Conservation (phyloP, 2,888 invertebrate species). For the Drosophila mercatorum region DNA sequence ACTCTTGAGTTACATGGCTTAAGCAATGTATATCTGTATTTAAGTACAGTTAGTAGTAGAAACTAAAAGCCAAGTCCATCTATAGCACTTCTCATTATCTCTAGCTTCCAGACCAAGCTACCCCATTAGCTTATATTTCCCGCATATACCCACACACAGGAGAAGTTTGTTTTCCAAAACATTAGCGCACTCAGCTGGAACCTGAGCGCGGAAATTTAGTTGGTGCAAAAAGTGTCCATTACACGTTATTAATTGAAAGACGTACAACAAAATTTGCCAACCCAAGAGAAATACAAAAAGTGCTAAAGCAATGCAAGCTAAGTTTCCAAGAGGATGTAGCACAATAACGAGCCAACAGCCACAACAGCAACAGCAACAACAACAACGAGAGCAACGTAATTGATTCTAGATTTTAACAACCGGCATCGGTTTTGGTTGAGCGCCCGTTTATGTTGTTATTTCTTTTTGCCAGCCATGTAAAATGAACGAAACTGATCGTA, state of each 20-base stretch:
- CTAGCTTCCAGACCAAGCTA: background rate
- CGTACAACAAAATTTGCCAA: constrained; percentile 38
- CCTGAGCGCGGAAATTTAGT: constrained; percentile 55
- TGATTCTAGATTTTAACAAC: constrained; percentile 70
- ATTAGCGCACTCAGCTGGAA: constrained; percentile 73
- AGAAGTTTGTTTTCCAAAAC: constrained; percentile 30
- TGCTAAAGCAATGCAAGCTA: constrained; percentile 24
- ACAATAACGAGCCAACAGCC: constrained; percentile 25
- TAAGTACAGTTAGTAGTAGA: background rate
- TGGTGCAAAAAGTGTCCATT: constrained; percentile 74
- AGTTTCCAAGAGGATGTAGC: constrained; percentile 39
- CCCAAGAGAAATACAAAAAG: constrained; percentile 18
- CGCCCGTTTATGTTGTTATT: constrained; percentile 47
- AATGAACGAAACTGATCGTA: constrained; percentile 71
- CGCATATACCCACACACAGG: background rate
- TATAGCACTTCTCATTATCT: background rate
- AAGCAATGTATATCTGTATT: background rate
- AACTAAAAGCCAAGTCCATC: background rate
- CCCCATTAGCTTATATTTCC: too few species aligned
- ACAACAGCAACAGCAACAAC: constrained; percentile 12
- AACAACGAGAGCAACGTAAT: constrained; percentile 47
- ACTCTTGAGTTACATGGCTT: too few species aligned
- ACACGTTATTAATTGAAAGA: constrained; percentile 67
- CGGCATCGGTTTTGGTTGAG: constrained; percentile 67
- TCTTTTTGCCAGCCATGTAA: constrained; percentile 49